These are phyloP conservation scores for Amblyjoppa fuscipennis DNA, from an alignment of 2,888 invertebrate species.

Conservation along the genomic window DNA sequence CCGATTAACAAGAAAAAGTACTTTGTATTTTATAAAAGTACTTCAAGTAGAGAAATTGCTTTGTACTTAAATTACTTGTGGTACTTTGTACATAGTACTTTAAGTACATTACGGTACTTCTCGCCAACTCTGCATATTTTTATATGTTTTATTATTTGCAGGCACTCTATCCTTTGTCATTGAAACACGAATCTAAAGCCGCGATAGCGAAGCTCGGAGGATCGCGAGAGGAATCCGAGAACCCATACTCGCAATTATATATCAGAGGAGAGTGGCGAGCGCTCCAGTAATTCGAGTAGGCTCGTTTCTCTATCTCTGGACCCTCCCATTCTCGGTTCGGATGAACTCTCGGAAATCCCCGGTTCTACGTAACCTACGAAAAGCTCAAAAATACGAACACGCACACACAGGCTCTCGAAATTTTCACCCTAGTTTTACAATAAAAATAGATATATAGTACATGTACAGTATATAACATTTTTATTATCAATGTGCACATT, in stretches of 20 bases:
- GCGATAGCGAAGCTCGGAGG: not conserved
- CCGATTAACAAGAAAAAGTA: too few species aligned
- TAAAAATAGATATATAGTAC: constrained; percentile 7
- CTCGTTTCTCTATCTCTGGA: constrained; percentile 33
- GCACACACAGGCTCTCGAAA: not conserved
- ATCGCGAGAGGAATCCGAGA: constrained; percentile 33
- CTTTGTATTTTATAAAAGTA: too few species aligned
- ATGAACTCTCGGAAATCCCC: constrained; percentile 36
- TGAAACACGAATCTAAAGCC: not conserved
- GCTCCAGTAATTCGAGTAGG: constrained; percentile 50
- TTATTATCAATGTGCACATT: constrained; percentile 2
- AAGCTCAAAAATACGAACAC: constrained; percentile 6
- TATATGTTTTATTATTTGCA: too few species aligned
- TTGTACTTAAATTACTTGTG: too few species aligned
- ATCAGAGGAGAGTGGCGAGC: constrained; percentile 22
- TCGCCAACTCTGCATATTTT: too few species aligned
- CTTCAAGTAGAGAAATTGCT: too few species aligned
- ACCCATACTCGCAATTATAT: constrained; percentile 36
- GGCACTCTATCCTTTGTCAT: not conserved
- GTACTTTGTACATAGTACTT: too few species aligned
- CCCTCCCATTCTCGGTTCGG: constrained; percentile 14
- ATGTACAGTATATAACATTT: constrained; percentile 3
- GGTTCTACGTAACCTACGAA: constrained; percentile 54
- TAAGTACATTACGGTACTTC: too few species aligned
- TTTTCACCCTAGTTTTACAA: constrained; percentile 7